phyloP scores from a whole-genome alignment of 2,113 vertebrate species.

The Elephantulus edwardii region DNA sequence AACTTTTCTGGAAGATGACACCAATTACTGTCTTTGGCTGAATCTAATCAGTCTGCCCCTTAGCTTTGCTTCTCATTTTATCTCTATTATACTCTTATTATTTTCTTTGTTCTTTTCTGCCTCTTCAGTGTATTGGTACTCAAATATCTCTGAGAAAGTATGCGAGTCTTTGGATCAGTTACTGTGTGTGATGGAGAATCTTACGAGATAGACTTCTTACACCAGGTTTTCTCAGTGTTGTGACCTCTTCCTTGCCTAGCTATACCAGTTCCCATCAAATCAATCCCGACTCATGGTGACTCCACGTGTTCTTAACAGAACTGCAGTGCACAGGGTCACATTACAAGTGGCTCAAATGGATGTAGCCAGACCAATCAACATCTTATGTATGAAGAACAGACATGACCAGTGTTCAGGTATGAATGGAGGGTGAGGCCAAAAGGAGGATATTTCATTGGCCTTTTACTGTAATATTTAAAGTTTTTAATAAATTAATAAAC shows the following conservation, averaged over 20 bases:
- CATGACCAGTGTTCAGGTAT: background rate
- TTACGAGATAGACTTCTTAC: background rate
- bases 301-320: background rate
- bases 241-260: background rate
- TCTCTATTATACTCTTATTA: background rate
- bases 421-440: background rate
- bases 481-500: background rate
- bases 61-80: background rate
- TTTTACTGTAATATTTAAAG: background rate
- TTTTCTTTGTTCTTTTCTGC: background rate
- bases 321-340: background rate
- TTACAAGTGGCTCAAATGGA: background rate
- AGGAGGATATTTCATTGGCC: background rate
- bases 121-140: background rate
- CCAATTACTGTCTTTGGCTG: background rate
- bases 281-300: background rate
- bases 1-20: background rate
- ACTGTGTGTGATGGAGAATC: background rate
- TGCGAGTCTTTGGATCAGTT: background rate
- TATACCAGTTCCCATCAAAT: background rate
- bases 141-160: background rate
- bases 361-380: background rate
- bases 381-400: background rate
- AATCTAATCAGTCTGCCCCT: background rate
- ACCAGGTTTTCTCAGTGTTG: fast-evolving